Base-by-base conservation (phyloP, 2,113 vertebrate genomes). In the Mirza zaza region DNA sequence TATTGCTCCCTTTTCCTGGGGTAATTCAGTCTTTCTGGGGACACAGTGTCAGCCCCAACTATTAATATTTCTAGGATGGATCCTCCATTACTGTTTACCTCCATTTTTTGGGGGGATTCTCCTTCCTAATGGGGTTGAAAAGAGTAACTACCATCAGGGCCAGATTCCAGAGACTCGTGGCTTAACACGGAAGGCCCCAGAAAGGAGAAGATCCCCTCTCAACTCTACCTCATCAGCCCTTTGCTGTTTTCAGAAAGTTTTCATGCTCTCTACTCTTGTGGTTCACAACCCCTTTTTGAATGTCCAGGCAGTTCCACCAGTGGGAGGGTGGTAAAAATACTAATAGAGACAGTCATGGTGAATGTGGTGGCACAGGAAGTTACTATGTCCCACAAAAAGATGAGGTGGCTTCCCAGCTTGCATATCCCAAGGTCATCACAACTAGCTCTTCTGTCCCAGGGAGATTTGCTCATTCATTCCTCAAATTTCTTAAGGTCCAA, bases 361-460 rank as follows among this genome's bases (percentile, higher is more conserved):
- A 0, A 42, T 4, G 57, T 7, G 8, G 25, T 11, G 32, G 1
- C 55, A 6, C 4, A 34, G n/a, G 36, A 36, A 29, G n/a, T 39
- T 42, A 8, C 32, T 50, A 13, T 6, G 42, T 9, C 34, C 29
- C 29, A 6, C 9, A 6, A 36, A 32, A 65, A 29, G 5, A 57
- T 8, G 0, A 55, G 14, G 50, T 6, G 1, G 5, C 32, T 63
- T 8, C 42, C 96, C 71, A 65, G 8, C 8, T 83, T n/a, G 32
- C 32, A 79, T 20, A 42, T 70, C 11, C 65, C 10, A 82, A 65
- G 6, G 55, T 83, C 34, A 81, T 81, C 29, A 15, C n/a, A 65
- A 10, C 1, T 32, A 21, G 20, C 59, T 68, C 25, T 42, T 27
- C 32, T 57, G 5, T 27, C 17, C 4, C n/a, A 7, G 27, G 63